Base-by-base conservation (phyloP, 2,113 vertebrate species). In the Plecturocebus donacophilus region DNA sequence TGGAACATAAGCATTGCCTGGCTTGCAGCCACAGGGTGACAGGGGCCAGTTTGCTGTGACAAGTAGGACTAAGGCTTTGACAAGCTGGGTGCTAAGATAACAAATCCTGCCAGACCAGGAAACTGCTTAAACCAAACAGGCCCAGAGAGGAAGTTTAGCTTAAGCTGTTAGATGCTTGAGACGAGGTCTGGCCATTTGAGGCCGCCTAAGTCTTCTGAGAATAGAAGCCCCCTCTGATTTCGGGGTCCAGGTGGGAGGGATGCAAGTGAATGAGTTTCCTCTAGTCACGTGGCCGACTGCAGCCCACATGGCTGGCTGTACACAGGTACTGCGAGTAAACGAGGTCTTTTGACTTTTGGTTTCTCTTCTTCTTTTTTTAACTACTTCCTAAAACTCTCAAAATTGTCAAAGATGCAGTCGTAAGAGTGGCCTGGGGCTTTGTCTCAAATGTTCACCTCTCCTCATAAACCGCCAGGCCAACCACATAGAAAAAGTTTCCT, bases 91-190 rank as follows among this genome's bases (percentile, higher is more conserved):
- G 82, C 80, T 91, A 94, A 96, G 91, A 91, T 92, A 94, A 95
- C 82, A 96, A 96, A 96, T 70, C 85, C 85, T 92, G 79, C 47
- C 95, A 93, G 86, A 75, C 87, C 90, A 95, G 93, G 95, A 98
- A 98, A 96, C 91, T 54, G 64, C 66, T 84, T 25, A 87, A 92
- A 90, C 56, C 87, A 77, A 96, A 89, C 49, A 84, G 49, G 35
- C 52, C 93, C 58, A 54, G 76, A 96, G 58, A 95, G 93, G 95
- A 98, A 97, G 90, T 90, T 87, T 32, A 77, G 71, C 90, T 93
- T 92, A 58, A 95, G 76, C 52, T 92, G 58, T 47, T 16, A 92
- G 89, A 95, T 94, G 96, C 79, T 49, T 30, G 38, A 87, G 89
- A 87, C 68, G n/a, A 84, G 77, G 32, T 61, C 87, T 88, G 83